Percentiles rank a stretch among this genome's conserved stretches.
Evolutionary conservation across 2,113 vertebrate genomes (phyloP).

Genomic region (Lepisosteus osseus): DNA sequence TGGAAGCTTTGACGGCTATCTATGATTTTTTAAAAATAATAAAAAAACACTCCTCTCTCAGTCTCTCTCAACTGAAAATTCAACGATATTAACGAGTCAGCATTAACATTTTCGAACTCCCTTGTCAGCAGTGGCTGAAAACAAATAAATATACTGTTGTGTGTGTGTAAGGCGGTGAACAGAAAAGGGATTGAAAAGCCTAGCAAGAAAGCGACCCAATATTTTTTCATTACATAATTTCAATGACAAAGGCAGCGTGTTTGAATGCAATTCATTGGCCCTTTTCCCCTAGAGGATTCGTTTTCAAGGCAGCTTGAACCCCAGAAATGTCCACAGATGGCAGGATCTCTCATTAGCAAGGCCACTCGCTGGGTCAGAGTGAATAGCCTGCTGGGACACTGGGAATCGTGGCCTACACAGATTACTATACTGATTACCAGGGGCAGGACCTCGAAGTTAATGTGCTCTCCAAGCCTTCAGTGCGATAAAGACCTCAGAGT

Average conservation of each 20-base stretch:
- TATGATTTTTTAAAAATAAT: no score
- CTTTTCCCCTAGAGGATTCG: conserved; percentile 25
- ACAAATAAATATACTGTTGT: no score
- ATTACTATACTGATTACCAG: neutral
- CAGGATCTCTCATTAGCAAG: neutral
- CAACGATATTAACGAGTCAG: no score
- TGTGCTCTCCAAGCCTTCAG: neutral
- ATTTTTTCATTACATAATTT: neutral
- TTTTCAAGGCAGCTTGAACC: neutral
- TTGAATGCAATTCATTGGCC: conserved; percentile 18
- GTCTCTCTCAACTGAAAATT: no score
- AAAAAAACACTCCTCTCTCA: no score
- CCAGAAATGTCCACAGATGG: conserved; percentile 22
- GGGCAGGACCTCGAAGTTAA: conserved; percentile 1
- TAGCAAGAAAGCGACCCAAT: neutral
- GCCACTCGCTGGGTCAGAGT: neutral
- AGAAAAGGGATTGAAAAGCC: neutral
- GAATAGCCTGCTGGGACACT: conserved; percentile 4
- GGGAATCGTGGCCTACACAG: neutral
- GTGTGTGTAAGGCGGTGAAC: no score
- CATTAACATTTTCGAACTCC: no score
- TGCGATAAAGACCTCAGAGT: conserved; percentile 1
- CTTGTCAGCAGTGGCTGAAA: no score
- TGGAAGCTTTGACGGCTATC: no score
- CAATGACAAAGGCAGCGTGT: conserved; percentile 5